Percentiles rank a stretch among this genome's conserved stretches.
Evolutionary conservation across 2,797 vertebrate species (phyloP).

Genomic region (Gobio occitaniae): DNA sequence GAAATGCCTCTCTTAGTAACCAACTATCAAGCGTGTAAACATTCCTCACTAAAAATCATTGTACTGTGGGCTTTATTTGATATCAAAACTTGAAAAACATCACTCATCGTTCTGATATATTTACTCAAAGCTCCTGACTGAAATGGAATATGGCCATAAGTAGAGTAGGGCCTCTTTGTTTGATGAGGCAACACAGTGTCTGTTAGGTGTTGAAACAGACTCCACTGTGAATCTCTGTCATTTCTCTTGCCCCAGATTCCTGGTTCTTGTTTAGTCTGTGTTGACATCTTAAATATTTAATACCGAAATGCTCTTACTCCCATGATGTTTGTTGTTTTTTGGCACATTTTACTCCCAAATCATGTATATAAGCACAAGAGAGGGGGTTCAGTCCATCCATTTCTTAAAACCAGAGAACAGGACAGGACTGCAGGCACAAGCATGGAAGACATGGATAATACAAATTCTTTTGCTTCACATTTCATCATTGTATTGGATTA

Average conservation of each 20-base stretch:
- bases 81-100: background rate
- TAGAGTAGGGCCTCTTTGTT: slow-evolving; percentile 58
- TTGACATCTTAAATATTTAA: slow-evolving; percentile 73
- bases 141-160: background rate
- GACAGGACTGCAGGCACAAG: background rate
- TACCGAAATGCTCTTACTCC: slow-evolving; percentile 60
- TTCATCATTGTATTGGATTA: background rate
- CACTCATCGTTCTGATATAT: background rate
- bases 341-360: slow-evolving; percentile 68
- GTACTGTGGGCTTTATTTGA: background rate
- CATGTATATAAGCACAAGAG: slow-evolving; percentile 68
- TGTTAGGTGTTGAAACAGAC: slow-evolving; percentile 68
- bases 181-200: slow-evolving; percentile 62
- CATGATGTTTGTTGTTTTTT: slow-evolving; percentile 67
- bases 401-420: slow-evolving; percentile 21
- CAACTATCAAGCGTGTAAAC: background rate
- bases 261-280: slow-evolving; percentile 61
- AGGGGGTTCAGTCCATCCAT: slow-evolving; percentile 34
- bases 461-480: background rate
- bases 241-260: slow-evolving; percentile 37
- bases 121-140: background rate
- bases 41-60: background rate
- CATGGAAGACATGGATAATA: slow-evolving; percentile 6
- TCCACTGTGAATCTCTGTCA: slow-evolving; percentile 23
- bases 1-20: background rate